Percentiles rank a stretch among this genome's conserved stretches.
These are phyloP conservation scores for Aythya fuligula DNA, from an alignment of 2,797 vertebrate species.

Conservation along the genomic window DNA sequence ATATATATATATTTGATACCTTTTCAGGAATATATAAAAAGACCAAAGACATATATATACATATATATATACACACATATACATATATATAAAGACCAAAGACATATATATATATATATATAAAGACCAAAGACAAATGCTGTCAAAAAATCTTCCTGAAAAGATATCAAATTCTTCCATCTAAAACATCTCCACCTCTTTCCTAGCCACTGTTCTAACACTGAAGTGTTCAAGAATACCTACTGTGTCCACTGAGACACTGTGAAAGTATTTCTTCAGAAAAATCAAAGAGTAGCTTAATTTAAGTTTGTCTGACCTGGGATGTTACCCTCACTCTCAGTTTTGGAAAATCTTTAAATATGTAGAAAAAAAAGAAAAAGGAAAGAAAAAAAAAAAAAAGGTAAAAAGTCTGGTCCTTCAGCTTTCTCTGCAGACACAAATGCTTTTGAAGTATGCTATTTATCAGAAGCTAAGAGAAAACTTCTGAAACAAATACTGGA, in stretches of 20 bases:
- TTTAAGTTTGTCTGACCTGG: constrained; percentile 38
- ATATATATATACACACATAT: too few species aligned
- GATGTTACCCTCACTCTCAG: not conserved
- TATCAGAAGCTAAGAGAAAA: not conserved
- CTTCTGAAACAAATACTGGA: not conserved
- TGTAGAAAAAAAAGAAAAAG: not conserved
- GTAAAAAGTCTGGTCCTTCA: not conserved
- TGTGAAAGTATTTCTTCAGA: not conserved
- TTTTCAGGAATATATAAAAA: too few species aligned
- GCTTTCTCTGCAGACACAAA: not conserved
- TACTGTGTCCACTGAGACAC: not conserved
- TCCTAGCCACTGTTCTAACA: not conserved
- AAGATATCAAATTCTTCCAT: not conserved
- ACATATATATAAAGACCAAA: too few species aligned
- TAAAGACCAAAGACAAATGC: not conserved
- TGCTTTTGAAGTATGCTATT: not conserved
- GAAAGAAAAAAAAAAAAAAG: not conserved
- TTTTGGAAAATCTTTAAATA: constrained; percentile 27
- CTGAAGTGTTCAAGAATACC: not conserved
- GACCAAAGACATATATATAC: too few species aligned
- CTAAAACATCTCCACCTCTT: not conserved
- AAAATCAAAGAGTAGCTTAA: constrained; percentile 11
- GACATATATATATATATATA: not conserved
- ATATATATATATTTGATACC: too few species aligned
- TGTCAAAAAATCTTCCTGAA: not conserved